Evolutionary conservation across 2,888 invertebrate genomes (phyloP).

Genomic region (Drosophila colorata): DNA sequence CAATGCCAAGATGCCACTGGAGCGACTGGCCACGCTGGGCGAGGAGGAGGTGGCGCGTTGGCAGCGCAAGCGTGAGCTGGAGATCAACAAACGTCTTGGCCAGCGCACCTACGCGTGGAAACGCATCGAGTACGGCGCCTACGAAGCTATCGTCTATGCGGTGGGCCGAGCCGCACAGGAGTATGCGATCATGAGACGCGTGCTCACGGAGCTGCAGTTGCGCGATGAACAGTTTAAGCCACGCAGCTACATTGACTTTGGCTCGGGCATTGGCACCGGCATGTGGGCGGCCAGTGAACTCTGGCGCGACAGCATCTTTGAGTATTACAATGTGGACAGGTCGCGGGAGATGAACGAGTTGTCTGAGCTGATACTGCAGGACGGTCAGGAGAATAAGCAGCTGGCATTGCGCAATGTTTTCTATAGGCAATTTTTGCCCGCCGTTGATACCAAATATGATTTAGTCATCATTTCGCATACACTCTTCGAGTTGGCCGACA

Average conservation of each 20-base stretch:
- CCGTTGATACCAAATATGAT: slow-evolving; percentile 89
- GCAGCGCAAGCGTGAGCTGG: slow-evolving; percentile 86
- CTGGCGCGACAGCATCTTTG: slow-evolving; percentile 91
- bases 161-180: slow-evolving; percentile 90
- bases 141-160: slow-evolving; percentile 90
- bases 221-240: slow-evolving; percentile 90
- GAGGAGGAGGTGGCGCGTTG: slow-evolving; percentile 84
- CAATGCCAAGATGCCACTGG: slow-evolving; percentile 70
- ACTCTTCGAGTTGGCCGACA: slow-evolving; percentile 91
- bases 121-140: slow-evolving; percentile 89
- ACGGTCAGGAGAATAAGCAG: slow-evolving; percentile 88
- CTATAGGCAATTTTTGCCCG: slow-evolving; percentile 93
- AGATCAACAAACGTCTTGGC: slow-evolving; percentile 87
- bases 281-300: slow-evolving; percentile 92
- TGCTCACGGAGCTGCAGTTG: slow-evolving; percentile 90
- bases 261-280: slow-evolving; percentile 95
- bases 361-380: slow-evolving; percentile 89
- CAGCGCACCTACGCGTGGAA: slow-evolving; percentile 90
- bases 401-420: slow-evolving; percentile 88
- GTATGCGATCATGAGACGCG: slow-evolving; percentile 89
- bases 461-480: slow-evolving; percentile 93
- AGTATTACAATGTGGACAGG: slow-evolving; percentile 94
- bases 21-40: slow-evolving; percentile 60
- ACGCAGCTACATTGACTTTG: slow-evolving; percentile 93
- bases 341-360: slow-evolving; percentile 94